A percentile compares a stretch with the other conserved stretches of the same genome.
Conservation (phyloP, 2,797 vertebrate genomes). For the Novumbra hubbsi region DNA sequence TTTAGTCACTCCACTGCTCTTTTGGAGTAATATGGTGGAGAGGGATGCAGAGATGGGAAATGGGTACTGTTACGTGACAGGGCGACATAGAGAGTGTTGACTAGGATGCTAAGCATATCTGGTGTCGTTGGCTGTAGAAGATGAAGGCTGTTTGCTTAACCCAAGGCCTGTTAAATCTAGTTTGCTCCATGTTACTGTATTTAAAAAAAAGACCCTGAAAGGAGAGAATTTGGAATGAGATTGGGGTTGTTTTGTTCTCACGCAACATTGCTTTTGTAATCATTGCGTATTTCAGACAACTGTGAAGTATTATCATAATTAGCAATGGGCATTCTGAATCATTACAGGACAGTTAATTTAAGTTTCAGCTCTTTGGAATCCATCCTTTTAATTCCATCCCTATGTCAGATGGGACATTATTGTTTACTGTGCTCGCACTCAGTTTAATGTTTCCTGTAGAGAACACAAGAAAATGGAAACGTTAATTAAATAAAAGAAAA, state of each 20-base stretch:
- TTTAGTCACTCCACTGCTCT: slow-evolving; percentile 27
- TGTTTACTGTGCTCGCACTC: no score
- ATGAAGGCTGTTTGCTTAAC: slow-evolving; percentile 10
- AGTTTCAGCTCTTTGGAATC: no score
- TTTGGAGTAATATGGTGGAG: slow-evolving; percentile 6
- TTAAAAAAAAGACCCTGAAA: neutral
- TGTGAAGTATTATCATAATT: neutral
- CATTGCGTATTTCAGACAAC: neutral
- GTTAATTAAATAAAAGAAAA: no score
- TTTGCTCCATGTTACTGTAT: neutral
- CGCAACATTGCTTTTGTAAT: neutral
- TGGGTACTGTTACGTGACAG: neutral
- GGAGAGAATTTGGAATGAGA: neutral
- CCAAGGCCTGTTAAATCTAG: neutral
- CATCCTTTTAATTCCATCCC: no score
- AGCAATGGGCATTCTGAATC: no score
- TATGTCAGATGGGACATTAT: no score
- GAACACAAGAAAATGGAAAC: no score
- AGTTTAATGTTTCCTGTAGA: no score
- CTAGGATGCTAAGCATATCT: neutral
- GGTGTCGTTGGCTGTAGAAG: neutral
- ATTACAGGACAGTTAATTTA: no score
- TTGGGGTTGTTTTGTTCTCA: neutral
- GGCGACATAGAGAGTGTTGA: neutral
- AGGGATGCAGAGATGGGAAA: neutral